Base-by-base conservation (phyloP, 1,140 invertebrate species). In the Antheraea mylitta region DNA sequence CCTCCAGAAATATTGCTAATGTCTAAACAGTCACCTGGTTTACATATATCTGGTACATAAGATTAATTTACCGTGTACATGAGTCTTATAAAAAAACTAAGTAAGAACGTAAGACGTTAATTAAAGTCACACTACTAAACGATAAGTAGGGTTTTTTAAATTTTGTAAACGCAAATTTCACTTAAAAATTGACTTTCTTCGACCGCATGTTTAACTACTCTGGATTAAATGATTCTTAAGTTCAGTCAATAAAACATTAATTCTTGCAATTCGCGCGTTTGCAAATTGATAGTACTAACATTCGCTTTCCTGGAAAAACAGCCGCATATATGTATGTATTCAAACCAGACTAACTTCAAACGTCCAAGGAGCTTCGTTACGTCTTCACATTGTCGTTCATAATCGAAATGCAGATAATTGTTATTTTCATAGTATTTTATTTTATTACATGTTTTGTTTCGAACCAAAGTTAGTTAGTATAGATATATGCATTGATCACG, bases 401-500 rank as follows among this genome's bases (percentile, higher is more conserved):
- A n/a, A 16, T 16, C 45, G 6, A 16, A 53, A 53, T 53, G 45
- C 45, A 53, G 13, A 53, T 53, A 53, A 53, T n/a, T 53, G 11
- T 53, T 53, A 53, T 53, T 53, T 53, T 53, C 45, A 53, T 53
- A 13, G 45, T 53, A 53, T 53, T 53, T 16, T 42, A 42, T 42
- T 53, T n/a, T 53, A 13, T 53, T 53, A 53, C 16, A 13, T 53
- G 11, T 16, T 16, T 7, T 53, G 16, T 53, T 16, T 13, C 11
- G 13, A 53, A 53, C 13, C 45, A 53, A 53, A 53, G 45, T 53
- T 6, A 7, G 45, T 53, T 0, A 0, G 7, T 42, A 42, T 42
- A 7, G 7, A 1, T 9, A 42, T 42, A n/a, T 53, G 16, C 0
- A 53, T 53, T 13, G 16, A 53, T 53, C 16, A 13, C 11, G 45